Conservation (phyloP, 2,888 invertebrate genomes). For the Ormyrus nitidulus region DNA sequence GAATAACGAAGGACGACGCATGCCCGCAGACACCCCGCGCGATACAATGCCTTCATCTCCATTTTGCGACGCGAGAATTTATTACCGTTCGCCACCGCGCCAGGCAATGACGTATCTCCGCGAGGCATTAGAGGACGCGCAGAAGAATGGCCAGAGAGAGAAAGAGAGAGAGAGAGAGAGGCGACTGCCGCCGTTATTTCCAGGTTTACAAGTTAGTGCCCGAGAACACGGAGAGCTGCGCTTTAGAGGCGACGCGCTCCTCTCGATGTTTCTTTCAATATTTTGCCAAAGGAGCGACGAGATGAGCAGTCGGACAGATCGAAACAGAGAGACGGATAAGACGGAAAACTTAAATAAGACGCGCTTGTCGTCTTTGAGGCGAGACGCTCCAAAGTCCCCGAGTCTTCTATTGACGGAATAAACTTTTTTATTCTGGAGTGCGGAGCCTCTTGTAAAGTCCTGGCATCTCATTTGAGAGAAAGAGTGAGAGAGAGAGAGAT, state of each 20-base stretch:
- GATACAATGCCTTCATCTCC: constrained; percentile 66
- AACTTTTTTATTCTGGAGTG: constrained; percentile 31
- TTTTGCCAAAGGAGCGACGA: constrained; percentile 19
- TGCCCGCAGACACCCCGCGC: constrained; percentile 28
- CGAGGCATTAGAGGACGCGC: constrained; percentile 21
- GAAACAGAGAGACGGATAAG: constrained; percentile 34
- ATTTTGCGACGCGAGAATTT: constrained; percentile 66
- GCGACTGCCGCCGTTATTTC: constrained; percentile 25
- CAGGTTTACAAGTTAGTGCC: constrained; percentile 39
- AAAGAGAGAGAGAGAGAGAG: not conserved
- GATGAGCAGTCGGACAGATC: not conserved
- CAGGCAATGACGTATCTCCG: constrained; percentile 46
- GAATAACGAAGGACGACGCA: constrained; percentile 61
- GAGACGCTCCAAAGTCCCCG: not conserved
- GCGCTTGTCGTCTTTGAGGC: constrained; percentile 2
- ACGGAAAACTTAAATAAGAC: constrained; percentile 45
- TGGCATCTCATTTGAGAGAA: constrained; percentile 13
- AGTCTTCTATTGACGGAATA: constrained; percentile 35
- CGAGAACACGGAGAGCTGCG: not conserved
- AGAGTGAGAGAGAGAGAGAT: not conserved
- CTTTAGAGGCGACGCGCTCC: constrained; percentile 10
- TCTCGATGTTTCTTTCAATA: constrained; percentile 45
- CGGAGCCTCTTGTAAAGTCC: constrained; percentile 7
- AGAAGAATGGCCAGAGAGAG: not conserved
- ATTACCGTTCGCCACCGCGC: constrained; percentile 59